A percentile compares a stretch with the other conserved stretches of the same genome.
phyloP scores from a whole-genome alignment of 1,140 invertebrate species.

The Trichogramma pretiosum region DNA sequence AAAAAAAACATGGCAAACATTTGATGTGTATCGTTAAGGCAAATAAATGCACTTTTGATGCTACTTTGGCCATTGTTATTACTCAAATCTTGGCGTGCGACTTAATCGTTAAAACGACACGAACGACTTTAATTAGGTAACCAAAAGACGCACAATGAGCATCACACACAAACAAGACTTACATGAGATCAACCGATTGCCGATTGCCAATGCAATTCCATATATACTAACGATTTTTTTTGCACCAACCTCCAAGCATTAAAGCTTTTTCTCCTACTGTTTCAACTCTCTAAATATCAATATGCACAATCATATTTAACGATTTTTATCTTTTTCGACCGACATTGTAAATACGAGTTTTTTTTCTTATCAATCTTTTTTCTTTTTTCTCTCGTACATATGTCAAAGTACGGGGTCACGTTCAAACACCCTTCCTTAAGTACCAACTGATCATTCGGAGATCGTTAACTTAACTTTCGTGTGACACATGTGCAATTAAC shows the following conservation, averaged over 20 bases:
- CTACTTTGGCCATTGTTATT: slow-evolving; percentile 7
- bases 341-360: not conserved
- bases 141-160: no score
- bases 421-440: not conserved
- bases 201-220: slow-evolving; percentile 26
- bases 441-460: not conserved
- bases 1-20: slow-evolving; percentile 2
- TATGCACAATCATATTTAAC: not conserved
- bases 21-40: no score
- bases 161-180: no score
- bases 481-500: no score
- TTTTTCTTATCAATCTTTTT: not conserved
- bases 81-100: not conserved
- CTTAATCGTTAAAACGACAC: not conserved
- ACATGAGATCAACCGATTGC: slow-evolving; percentile 28
- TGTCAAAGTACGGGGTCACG: slow-evolving; percentile 10
- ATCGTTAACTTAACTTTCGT: no score
- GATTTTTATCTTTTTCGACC: no score
- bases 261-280: not conserved
- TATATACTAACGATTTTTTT: not conserved
- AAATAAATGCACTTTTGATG: slow-evolving; percentile 14
- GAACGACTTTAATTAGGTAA: slow-evolving; percentile 14
- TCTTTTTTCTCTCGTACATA: not conserved
- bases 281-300: not conserved
- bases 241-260: not conserved